A percentile compares a stretch with the other conserved stretches of the same genome.
These are phyloP conservation scores for Acanthopleura granulata DNA, from an alignment of 2,888 invertebrate species.

Conservation along the genomic window DNA sequence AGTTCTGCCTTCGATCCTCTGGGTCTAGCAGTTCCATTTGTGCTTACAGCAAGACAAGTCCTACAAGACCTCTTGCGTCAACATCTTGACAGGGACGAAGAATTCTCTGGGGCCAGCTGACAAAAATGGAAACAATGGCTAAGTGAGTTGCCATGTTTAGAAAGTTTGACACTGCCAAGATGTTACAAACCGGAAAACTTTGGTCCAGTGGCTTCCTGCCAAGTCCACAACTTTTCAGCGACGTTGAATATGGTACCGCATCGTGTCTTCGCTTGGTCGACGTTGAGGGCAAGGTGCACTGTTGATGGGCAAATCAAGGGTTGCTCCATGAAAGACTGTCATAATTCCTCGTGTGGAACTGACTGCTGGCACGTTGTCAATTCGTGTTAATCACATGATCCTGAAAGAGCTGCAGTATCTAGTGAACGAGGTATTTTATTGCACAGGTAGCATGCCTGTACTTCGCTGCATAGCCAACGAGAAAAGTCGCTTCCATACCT, in stretches of 20 bases:
- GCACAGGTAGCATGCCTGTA: slow-evolving; percentile 28
- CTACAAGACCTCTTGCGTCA: neutral
- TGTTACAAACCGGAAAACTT: slow-evolving; percentile 32
- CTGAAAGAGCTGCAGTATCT: slow-evolving; percentile 22
- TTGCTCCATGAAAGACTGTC: slow-evolving; percentile 26
- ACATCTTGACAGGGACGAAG: neutral
- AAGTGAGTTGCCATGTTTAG: slow-evolving; percentile 20
- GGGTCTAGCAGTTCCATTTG: slow-evolving; percentile 32
- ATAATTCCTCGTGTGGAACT: slow-evolving; percentile 34
- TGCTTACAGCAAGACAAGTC: slow-evolving; percentile 31
- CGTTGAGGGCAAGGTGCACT: slow-evolving; percentile 25
- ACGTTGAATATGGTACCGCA: slow-evolving; percentile 29
- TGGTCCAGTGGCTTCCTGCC: slow-evolving; percentile 18
- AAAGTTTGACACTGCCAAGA: slow-evolving; percentile 28
- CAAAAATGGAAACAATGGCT: slow-evolving; percentile 26
- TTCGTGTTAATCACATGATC: slow-evolving; percentile 20
- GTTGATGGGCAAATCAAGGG: slow-evolving; percentile 32
- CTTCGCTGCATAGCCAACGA: slow-evolving; percentile 26
- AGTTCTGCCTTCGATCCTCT: slow-evolving; percentile 39
- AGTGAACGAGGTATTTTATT: slow-evolving; percentile 19
- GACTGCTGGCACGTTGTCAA: slow-evolving; percentile 28
- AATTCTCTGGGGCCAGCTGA: neutral
- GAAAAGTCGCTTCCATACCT: slow-evolving; percentile 31
- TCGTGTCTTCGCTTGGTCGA: slow-evolving; percentile 30
- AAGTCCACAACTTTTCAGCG: slow-evolving; percentile 33